These are phyloP conservation scores for Apodemus speciosus DNA, from an alignment of 2,113 vertebrate species.

Conservation along the genomic window DNA sequence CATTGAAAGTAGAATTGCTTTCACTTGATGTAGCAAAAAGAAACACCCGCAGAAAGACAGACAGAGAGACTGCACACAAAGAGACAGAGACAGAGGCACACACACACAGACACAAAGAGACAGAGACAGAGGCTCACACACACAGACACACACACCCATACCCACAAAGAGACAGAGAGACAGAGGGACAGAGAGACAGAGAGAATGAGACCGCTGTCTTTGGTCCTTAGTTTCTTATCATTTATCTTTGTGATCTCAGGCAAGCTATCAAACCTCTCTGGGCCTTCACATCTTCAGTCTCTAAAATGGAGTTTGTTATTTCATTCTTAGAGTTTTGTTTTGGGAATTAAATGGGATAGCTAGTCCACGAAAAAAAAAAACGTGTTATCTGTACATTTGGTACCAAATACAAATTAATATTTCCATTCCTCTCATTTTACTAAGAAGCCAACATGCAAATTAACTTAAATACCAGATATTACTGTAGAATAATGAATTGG, in stretches of 20 bases:
- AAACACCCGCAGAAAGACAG: neutral
- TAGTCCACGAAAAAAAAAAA: neutral
- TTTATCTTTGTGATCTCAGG: neutral
- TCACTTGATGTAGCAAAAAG: neutral
- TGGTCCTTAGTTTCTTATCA: neutral
- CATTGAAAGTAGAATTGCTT: neutral
- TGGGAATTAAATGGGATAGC: neutral
- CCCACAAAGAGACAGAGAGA: too few species aligned
- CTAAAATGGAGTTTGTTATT: neutral
- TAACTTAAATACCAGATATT: neutral
- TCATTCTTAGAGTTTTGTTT: neutral
- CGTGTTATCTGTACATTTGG: neutral
- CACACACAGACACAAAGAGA: neutral
- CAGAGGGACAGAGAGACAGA: neutral
- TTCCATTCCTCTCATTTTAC: neutral
- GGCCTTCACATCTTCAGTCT: neutral
- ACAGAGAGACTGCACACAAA: neutral
- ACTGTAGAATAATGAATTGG: neutral
- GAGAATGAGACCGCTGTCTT: neutral
- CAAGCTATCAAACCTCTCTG: conserved; percentile 13
- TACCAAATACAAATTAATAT: neutral
- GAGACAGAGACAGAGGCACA: neutral
- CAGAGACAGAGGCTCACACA: neutral
- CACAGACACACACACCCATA: neutral
- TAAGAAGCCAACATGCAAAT: neutral